A percentile compares a stretch with the other conserved stretches of the same genome.
These are phyloP conservation scores for Brienomyrus longianalis DNA, from an alignment of 2,113 vertebrate genomes.

Conservation along the genomic window DNA sequence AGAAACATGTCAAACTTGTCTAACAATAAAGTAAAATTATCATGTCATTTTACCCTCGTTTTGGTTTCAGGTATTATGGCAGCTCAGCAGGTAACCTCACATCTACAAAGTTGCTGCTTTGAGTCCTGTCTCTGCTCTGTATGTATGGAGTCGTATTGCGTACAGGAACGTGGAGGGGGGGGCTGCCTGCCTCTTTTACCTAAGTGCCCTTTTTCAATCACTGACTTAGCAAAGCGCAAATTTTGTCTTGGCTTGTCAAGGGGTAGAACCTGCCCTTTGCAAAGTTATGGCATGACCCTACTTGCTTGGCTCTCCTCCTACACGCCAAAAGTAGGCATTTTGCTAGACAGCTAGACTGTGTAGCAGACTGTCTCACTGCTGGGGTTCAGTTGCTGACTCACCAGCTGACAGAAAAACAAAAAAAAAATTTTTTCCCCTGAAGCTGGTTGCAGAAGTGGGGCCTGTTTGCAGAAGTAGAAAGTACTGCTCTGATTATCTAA, in stretches of 20 bases:
- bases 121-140: not conserved
- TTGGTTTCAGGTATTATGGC: not conserved
- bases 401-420: not conserved
- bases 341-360: not conserved
- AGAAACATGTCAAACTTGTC: not conserved
- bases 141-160: not conserved
- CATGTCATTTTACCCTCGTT: not conserved
- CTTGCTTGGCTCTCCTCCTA: not conserved
- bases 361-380: not conserved
- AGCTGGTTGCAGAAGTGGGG: not conserved
- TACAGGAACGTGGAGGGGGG: not conserved
- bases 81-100: not conserved
- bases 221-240: not conserved
- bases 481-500: not conserved
- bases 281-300: not conserved
- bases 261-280: not conserved
- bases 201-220: not conserved
- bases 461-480: not conserved
- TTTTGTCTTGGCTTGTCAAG: not conserved
- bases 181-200: not conserved
- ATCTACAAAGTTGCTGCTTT: not conserved
- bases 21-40: not conserved
- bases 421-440: not conserved
- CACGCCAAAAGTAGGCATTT: not conserved
- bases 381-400: not conserved